Evolutionary conservation across 1,140 invertebrate genomes (phyloP).

Genomic region (Gonatopus flavifemur): DNA sequence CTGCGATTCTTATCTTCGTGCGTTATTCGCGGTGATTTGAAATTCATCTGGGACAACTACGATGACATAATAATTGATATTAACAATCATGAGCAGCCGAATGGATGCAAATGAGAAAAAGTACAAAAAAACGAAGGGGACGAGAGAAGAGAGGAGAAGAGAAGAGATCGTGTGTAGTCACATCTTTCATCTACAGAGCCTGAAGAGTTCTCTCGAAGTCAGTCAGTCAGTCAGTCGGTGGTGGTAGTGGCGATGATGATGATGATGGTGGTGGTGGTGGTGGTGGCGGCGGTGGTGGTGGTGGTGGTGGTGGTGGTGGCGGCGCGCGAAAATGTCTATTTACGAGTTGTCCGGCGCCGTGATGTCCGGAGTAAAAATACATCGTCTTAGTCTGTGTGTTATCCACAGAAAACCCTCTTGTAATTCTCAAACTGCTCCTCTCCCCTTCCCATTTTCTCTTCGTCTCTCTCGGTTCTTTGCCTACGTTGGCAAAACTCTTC

Average conservation of each 20-base stretch:
- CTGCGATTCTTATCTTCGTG: no score
- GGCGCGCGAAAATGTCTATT: conserved; percentile 52
- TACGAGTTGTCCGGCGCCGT: conserved; percentile 60
- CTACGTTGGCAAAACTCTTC: not conserved
- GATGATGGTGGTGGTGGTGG: conserved; percentile 3
- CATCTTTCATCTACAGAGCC: no score
- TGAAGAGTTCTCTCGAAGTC: no score
- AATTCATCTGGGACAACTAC: no score
- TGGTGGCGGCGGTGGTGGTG: conserved; percentile 23
- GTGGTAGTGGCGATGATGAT: not conserved
- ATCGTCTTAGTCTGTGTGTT: conserved; percentile 40
- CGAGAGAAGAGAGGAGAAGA: not conserved
- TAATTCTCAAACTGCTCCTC: conserved; percentile 29
- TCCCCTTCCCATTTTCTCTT: not conserved
- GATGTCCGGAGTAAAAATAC: conserved; percentile 61
- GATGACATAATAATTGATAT: no score
- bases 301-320: conserved; percentile 26
- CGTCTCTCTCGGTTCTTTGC: not conserved
- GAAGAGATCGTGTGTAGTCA: conserved; percentile 1
- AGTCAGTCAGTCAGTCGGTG: no score
- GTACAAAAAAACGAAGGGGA: not conserved
- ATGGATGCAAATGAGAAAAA: not conserved
- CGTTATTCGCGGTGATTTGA: no score
- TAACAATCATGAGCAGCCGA: no score
- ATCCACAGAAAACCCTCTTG: conserved; percentile 40